These are phyloP conservation scores for Flexamia atlantica DNA, from an alignment of 2,888 invertebrate genomes.

Conservation along the genomic window DNA sequence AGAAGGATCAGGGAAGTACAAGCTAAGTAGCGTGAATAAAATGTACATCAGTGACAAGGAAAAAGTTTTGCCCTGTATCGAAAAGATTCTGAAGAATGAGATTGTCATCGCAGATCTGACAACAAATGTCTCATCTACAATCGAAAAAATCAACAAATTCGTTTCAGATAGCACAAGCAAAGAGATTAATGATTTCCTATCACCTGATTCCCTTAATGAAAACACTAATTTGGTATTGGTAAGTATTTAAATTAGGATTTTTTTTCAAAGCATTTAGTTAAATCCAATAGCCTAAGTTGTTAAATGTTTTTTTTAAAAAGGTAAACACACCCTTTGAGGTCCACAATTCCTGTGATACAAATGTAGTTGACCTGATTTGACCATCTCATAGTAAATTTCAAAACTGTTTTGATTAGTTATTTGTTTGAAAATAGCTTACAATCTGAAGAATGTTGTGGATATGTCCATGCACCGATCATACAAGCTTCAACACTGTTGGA, in stretches of 20 bases:
- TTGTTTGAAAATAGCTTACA: no score
- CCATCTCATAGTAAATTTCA: no score
- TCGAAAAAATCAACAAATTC: constrained; percentile 86
- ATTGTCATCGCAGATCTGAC: constrained; percentile 78
- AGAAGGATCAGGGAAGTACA: constrained; percentile 80
- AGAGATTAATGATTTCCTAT: constrained; percentile 86
- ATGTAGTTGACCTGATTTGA: no score
- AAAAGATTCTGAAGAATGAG: constrained; percentile 78
- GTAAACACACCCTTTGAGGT: no score
- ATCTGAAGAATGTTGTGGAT: no score
- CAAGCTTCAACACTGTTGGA: no score
- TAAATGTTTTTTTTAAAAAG: no score
- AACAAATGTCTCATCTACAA: constrained; percentile 78
- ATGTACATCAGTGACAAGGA: constrained; percentile 82
- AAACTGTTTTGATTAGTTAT: no score
- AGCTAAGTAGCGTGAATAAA: constrained; percentile 87
- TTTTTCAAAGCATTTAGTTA: neutral
- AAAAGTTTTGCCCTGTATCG: constrained; percentile 82
- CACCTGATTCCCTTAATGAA: constrained; percentile 79
- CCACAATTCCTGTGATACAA: no score
- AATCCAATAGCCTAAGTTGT: no score
- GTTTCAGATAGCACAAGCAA: constrained; percentile 85
- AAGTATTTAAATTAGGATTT: constrained; percentile 63
- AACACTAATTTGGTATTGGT: constrained; percentile 84
- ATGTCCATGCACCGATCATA: no score